Percentiles rank a stretch among this genome's conserved stretches.
phyloP scores from a whole-genome alignment of 2,797 vertebrate genomes.

The Sebastes melanostomus region DNA sequence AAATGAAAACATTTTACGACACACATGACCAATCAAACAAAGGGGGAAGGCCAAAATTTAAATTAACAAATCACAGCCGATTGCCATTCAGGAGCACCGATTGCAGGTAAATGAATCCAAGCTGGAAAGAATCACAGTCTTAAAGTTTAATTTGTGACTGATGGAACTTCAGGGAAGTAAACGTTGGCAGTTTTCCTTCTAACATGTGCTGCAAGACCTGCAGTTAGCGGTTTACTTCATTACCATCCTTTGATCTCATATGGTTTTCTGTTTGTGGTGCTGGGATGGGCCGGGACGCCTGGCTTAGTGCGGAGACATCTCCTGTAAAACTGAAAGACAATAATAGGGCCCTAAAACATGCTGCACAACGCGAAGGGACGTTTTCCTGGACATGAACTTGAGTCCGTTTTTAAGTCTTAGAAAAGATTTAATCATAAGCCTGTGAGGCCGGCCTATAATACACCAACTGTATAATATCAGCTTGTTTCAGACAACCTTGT shows the following conservation, averaged over 20 bases:
- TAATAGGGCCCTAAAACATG: slow-evolving; percentile 42
- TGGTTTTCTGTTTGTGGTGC: slow-evolving; percentile 60
- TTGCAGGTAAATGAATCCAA: slow-evolving; percentile 10
- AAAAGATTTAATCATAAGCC: slow-evolving; percentile 50
- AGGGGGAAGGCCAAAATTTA: not conserved
- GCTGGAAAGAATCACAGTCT: not conserved
- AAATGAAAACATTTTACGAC: not conserved
- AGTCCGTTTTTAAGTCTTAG: slow-evolving; percentile 22
- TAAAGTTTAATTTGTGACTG: slow-evolving; percentile 12
- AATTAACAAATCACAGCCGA: not conserved
- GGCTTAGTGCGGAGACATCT: slow-evolving; percentile 38
- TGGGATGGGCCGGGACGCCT: slow-evolving; percentile 51
- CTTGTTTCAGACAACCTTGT: slow-evolving; percentile 15
- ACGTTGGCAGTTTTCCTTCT: slow-evolving; percentile 30
- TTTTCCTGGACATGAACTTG: slow-evolving; percentile 26
- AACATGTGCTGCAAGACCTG: slow-evolving; percentile 30
- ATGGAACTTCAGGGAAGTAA: slow-evolving; percentile 18
- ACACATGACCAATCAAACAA: not conserved
- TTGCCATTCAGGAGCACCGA: not conserved
- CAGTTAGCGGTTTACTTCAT: slow-evolving; percentile 55
- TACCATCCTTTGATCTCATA: slow-evolving; percentile 57
- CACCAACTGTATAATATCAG: slow-evolving; percentile 7
- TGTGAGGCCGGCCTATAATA: slow-evolving; percentile 42
- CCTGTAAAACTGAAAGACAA: slow-evolving; percentile 46
- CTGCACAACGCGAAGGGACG: slow-evolving; percentile 27